phyloP scores from a whole-genome alignment of 2,797 vertebrate species.

The Halcyon smyrnensis region DNA sequence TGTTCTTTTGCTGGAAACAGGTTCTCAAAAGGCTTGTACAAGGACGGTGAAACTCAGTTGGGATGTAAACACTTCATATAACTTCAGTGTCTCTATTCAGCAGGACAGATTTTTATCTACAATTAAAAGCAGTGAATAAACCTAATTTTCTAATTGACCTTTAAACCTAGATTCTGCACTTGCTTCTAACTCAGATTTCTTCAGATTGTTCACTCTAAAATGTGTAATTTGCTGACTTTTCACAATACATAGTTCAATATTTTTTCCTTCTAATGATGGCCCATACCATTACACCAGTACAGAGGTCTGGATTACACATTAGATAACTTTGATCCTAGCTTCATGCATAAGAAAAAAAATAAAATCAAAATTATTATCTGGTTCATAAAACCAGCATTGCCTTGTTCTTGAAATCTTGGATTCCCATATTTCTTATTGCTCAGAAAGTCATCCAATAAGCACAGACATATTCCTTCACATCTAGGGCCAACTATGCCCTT shows the following conservation, averaged over 20 bases:
- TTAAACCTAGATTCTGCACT: background rate
- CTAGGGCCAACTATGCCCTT: background rate
- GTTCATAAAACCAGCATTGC: background rate
- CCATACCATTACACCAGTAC: slow-evolving; percentile 1
- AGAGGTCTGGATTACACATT: background rate
- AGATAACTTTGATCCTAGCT: background rate
- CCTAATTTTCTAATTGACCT: background rate
- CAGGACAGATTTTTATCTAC: background rate
- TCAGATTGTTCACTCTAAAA: background rate
- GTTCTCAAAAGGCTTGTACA: background rate
- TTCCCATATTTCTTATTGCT: background rate
- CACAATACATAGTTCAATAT: background rate
- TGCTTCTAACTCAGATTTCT: background rate
- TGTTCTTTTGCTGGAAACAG: background rate
- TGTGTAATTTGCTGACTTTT: background rate
- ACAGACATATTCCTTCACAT: background rate
- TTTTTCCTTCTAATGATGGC: background rate
- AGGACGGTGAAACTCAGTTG: background rate
- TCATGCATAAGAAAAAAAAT: background rate
- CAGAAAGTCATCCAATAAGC: background rate
- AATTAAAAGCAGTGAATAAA: background rate
- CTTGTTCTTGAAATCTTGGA: slow-evolving; percentile 7
- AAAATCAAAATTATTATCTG: background rate
- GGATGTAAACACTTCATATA: background rate
- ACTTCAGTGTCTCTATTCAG: background rate